Percentiles rank a stretch among this genome's conserved stretches.
Evolutionary conservation across 2,113 vertebrate genomes (phyloP).

Genomic region (Leiothrix lutea): DNA sequence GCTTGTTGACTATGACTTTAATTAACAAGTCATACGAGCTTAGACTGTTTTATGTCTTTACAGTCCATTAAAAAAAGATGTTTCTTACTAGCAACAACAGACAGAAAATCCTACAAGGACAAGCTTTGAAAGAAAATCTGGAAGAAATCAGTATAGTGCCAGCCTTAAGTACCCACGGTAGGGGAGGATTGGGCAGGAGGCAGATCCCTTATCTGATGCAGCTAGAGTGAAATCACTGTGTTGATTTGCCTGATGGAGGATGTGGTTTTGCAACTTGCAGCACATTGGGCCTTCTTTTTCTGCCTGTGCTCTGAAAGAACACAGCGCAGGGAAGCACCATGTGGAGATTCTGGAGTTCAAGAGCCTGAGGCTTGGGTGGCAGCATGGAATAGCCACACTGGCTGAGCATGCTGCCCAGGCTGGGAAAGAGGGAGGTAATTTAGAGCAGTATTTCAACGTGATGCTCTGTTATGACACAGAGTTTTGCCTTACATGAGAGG

Average conservation of each 20-base stretch:
- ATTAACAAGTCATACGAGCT: background rate
- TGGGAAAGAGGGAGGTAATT: background rate
- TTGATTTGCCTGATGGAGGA: background rate
- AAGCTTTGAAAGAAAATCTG: background rate
- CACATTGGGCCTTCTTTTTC: accelerated
- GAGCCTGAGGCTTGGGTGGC: background rate
- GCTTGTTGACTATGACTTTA: background rate
- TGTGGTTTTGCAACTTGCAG: background rate
- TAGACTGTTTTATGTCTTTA: background rate
- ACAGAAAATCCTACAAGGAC: background rate
- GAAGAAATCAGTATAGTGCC: background rate
- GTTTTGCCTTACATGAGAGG: background rate
- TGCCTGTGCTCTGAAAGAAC: background rate
- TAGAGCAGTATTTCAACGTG: background rate
- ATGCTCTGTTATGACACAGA: background rate
- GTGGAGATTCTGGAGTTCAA: background rate
- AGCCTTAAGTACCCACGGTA: accelerated
- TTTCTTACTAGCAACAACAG: background rate
- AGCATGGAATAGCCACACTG: accelerated
- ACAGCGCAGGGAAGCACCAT: background rate
- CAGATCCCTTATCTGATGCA: background rate
- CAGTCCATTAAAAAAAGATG: background rate
- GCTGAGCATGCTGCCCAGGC: background rate
- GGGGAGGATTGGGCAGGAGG: background rate
- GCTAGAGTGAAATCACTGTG: background rate